A percentile compares a stretch with the other conserved stretches of the same genome.
phyloP scores from a whole-genome alignment of 2,113 vertebrate genomes.

The Lepus europaeus region DNA sequence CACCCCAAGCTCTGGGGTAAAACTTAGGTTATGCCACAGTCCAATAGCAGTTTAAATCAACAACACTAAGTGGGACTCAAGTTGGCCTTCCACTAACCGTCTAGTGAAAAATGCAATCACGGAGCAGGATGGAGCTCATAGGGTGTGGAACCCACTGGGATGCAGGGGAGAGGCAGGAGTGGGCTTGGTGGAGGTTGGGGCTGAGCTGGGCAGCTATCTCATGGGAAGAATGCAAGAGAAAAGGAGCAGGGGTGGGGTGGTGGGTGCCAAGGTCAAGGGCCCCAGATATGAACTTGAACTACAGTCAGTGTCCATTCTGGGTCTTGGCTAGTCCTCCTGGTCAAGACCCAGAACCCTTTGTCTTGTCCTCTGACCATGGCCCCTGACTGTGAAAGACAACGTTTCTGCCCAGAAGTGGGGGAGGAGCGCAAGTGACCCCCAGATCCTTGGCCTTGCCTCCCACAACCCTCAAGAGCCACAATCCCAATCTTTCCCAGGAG shows the following conservation, averaged over 20 bases:
- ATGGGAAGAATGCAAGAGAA: neutral
- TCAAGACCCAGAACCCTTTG: too few relatives aligned
- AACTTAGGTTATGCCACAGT: neutral
- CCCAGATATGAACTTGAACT: neutral
- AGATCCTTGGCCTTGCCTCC: neutral
- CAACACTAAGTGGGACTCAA: neutral
- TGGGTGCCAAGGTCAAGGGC: neutral
- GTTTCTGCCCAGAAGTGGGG: neutral
- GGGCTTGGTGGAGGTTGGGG: neutral
- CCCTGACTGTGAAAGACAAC: neutral
- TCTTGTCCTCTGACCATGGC: neutral
- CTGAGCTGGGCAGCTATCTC: neutral
- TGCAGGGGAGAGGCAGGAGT: neutral
- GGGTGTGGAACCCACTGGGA: neutral
- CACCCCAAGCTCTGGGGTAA: too few relatives aligned
- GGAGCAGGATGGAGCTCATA: neutral
- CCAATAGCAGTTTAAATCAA: neutral
- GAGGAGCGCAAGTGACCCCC: neutral
- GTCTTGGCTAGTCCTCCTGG: neutral
- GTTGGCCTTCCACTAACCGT: neutral
- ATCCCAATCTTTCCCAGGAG: slow-evolving; percentile 34
- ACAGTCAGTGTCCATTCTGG: neutral
- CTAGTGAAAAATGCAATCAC: neutral
- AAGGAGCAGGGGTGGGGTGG: fast-evolving
- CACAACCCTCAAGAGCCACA: neutral